Conservation (phyloP, 2,888 invertebrate species). For the Toxonevra muliebris region DNA sequence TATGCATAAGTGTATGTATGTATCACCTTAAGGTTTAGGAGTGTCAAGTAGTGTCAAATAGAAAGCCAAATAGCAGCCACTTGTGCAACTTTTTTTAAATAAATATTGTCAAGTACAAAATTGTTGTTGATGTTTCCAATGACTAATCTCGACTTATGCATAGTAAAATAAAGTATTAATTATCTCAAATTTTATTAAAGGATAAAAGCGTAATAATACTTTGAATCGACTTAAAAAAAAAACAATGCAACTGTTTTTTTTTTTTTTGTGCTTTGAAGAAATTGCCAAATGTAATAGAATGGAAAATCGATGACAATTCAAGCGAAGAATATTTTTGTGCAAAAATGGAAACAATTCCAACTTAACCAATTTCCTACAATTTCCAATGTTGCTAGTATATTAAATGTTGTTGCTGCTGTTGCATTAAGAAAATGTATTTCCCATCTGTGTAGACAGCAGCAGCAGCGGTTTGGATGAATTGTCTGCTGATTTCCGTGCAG, state of each 20-base stretch:
- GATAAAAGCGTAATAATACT: no score
- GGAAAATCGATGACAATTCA: not conserved
- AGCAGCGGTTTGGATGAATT: not conserved
- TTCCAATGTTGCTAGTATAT: constrained; percentile 39
- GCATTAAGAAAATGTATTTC: not conserved
- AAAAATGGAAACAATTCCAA: constrained; percentile 53
- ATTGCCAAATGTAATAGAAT: not conserved
- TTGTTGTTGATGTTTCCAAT: no score
- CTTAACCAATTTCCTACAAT: constrained; percentile 57
- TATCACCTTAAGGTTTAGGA: no score
- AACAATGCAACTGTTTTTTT: not conserved
- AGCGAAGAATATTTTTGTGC: constrained; percentile 48
- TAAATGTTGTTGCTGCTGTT: not conserved
- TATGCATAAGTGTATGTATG: no score
- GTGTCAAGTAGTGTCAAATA: no score
- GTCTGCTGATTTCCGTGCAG: constrained; percentile 3
- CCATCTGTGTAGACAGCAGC: not conserved
- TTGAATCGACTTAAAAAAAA: no score
- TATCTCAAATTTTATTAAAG: no score
- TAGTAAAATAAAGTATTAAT: no score
- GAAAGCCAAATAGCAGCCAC: no score
- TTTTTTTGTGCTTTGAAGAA: not conserved
- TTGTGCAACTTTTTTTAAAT: no score
- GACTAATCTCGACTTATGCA: no score
- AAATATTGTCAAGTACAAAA: no score